Percentiles rank a stretch among this genome's conserved stretches.
These are phyloP conservation scores for Hetaerina titia DNA, from an alignment of 2,888 invertebrate species.

Conservation along the genomic window DNA sequence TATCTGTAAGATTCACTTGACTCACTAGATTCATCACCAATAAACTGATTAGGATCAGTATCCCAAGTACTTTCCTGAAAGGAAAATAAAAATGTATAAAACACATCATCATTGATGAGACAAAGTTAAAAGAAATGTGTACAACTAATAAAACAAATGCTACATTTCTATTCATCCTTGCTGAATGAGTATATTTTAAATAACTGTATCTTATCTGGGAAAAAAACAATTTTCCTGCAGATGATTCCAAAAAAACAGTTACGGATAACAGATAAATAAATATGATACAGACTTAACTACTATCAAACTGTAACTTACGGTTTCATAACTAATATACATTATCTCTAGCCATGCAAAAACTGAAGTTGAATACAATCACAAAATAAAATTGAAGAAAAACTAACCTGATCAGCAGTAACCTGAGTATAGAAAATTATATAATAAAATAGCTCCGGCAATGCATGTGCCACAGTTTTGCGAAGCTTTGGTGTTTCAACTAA, in stretches of 20 bases:
- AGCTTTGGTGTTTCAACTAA: slow-evolving; percentile 81
- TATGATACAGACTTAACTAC: background rate
- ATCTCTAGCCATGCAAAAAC: too few relatives aligned
- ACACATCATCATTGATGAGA: background rate
- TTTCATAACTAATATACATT: too few relatives aligned
- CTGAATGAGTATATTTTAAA: too few relatives aligned
- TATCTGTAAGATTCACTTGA: slow-evolving; percentile 79
- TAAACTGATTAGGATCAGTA: slow-evolving; percentile 83
- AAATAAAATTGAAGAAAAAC: slow-evolving; percentile 38
- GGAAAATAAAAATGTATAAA: background rate
- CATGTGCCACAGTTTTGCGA: slow-evolving; percentile 80
- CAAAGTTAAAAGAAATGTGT: background rate
- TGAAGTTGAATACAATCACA: background rate
- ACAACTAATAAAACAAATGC: background rate
- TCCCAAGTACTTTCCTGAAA: slow-evolving; percentile 81
- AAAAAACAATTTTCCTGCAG: slow-evolving; percentile 7
- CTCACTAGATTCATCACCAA: slow-evolving; percentile 84
- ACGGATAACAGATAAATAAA: background rate
- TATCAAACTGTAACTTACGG: too few relatives aligned
- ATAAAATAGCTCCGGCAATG: slow-evolving; percentile 83
- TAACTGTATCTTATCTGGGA: too few relatives aligned
- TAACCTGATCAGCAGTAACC: slow-evolving; percentile 83
- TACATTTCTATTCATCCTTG: too few relatives aligned
- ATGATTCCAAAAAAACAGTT: background rate
- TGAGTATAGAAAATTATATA: slow-evolving; percentile 85